Percentiles rank a stretch among this genome's conserved stretches.
phyloP scores from a whole-genome alignment of 37 sponge, comb jelly and placozoan species.

The Geodia barretti region DNA sequence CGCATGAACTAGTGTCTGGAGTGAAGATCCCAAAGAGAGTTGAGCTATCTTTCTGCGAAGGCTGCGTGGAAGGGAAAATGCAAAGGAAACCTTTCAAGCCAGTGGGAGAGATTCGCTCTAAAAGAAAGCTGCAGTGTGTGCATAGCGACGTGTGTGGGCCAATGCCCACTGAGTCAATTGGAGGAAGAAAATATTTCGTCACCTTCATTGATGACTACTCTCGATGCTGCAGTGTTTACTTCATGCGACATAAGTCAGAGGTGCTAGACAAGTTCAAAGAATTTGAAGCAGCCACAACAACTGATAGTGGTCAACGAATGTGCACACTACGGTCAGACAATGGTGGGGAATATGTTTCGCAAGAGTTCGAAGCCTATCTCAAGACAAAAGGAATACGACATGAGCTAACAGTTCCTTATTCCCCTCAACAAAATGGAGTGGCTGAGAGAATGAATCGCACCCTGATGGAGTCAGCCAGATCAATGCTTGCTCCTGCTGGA shows the following conservation, averaged over 20 bases:
- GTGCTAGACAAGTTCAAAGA: slow-evolving; percentile 48
- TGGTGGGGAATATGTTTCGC: slow-evolving; percentile 47
- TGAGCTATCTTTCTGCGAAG: slow-evolving; percentile 41
- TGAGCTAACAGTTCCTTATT: slow-evolving; percentile 33
- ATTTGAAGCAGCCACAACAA: slow-evolving; percentile 38
- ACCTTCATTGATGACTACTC: slow-evolving; percentile 53
- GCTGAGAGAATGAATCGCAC: slow-evolving; percentile 51
- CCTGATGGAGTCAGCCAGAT: slow-evolving; percentile 36
- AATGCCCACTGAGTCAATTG: slow-evolving; percentile 48
- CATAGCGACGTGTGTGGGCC: slow-evolving; percentile 54
- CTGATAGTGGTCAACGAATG: slow-evolving; percentile 30
- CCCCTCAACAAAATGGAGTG: slow-evolving; percentile 50
- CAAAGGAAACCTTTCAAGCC: slow-evolving; percentile 31
- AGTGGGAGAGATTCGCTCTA: slow-evolving; percentile 41
- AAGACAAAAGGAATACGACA: slow-evolving; percentile 26
- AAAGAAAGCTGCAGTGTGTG: slow-evolving; percentile 17
- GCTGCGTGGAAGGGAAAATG: slow-evolving; percentile 54
- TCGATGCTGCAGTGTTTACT: slow-evolving; percentile 36
- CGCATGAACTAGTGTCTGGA: slow-evolving; percentile 25
- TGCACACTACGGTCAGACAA: slow-evolving; percentile 28
- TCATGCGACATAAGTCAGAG: slow-evolving; percentile 37
- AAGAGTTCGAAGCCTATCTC: slow-evolving; percentile 39
- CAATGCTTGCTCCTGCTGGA: slow-evolving; percentile 47
- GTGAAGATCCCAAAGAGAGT: slow-evolving; percentile 16
- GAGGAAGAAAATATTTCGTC: slow-evolving; percentile 47